These are phyloP conservation scores for Manacus vitellinus DNA, from an alignment of 2,113 vertebrate species.

Conservation along the genomic window DNA sequence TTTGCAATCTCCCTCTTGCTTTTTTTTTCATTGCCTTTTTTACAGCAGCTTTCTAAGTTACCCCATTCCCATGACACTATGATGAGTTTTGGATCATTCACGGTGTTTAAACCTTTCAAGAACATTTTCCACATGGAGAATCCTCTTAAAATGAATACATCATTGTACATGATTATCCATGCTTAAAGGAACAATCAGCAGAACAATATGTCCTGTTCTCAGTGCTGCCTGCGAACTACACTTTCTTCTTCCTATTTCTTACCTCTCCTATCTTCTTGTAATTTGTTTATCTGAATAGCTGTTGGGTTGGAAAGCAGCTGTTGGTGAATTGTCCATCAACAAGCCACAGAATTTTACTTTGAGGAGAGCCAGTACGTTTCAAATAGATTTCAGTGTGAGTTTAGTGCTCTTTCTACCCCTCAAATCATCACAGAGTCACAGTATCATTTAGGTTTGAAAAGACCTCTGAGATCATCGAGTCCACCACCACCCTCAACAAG, in stretches of 20 bases:
- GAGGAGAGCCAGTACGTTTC: background rate
- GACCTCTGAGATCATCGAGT: background rate
- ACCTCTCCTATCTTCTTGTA: background rate
- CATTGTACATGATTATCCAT: slow-evolving; percentile 63
- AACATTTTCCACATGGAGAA: slow-evolving; percentile 68
- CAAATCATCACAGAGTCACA: background rate
- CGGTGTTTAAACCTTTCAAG: slow-evolving; percentile 62
- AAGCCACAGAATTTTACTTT: background rate
- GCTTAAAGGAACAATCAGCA: slow-evolving; percentile 58
- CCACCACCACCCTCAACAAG: background rate
- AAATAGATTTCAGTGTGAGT: background rate
- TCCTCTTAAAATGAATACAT: slow-evolving; percentile 55
- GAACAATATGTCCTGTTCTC: slow-evolving; percentile 41
- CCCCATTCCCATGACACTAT: background rate
- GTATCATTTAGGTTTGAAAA: background rate
- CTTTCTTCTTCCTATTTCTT: background rate
- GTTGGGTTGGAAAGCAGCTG: background rate
- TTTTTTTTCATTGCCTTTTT: background rate
- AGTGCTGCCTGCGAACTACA: background rate
- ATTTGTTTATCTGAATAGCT: background rate
- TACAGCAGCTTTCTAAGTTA: background rate
- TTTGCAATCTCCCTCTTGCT: background rate
- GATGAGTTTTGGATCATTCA: slow-evolving; percentile 62
- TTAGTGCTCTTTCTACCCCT: background rate
- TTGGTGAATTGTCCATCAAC: background rate